Percentiles rank a stretch among this genome's conserved stretches.
phyloP scores from a whole-genome alignment of 1,140 invertebrate genomes.

The Myzus persicae region DNA sequence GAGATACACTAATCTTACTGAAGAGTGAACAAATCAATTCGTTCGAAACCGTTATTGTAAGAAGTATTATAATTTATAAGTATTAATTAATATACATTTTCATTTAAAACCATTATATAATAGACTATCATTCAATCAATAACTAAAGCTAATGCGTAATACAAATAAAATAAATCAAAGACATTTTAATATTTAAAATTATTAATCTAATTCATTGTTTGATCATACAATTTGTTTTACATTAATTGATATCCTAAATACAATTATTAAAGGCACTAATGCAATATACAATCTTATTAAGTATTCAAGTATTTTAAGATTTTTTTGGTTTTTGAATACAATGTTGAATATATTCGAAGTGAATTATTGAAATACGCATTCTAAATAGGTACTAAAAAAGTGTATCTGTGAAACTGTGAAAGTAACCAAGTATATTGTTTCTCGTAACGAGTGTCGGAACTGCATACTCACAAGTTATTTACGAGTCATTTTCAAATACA shows the following conservation, averaged over 20 bases:
- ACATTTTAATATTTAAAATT: too few relatives aligned
- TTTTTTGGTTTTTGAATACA: too few relatives aligned
- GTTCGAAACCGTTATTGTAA: conserved; percentile 12
- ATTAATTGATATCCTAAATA: not conserved
- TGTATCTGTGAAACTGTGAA: too few relatives aligned
- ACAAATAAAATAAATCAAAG: not conserved
- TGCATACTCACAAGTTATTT: too few relatives aligned
- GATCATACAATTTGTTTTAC: not conserved
- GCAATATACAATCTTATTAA: not conserved
- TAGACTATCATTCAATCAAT: not conserved
- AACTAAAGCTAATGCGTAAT: not conserved
- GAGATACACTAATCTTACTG: not conserved
- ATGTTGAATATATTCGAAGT: too few relatives aligned
- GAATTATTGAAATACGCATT: too few relatives aligned
- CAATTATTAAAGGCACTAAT: not conserved
- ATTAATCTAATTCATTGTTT: too few relatives aligned
- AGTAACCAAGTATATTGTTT: too few relatives aligned
- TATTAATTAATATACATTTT: not conserved
- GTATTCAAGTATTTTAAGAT: too few relatives aligned
- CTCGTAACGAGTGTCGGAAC: too few relatives aligned
- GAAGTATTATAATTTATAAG: not conserved
- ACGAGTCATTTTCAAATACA: too few relatives aligned
- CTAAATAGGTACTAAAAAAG: too few relatives aligned
- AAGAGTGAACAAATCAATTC: not conserved
- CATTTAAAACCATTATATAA: not conserved